These are phyloP conservation scores for Bombus pascuorum DNA, from an alignment of 1,140 invertebrate species.

Conservation along the genomic window DNA sequence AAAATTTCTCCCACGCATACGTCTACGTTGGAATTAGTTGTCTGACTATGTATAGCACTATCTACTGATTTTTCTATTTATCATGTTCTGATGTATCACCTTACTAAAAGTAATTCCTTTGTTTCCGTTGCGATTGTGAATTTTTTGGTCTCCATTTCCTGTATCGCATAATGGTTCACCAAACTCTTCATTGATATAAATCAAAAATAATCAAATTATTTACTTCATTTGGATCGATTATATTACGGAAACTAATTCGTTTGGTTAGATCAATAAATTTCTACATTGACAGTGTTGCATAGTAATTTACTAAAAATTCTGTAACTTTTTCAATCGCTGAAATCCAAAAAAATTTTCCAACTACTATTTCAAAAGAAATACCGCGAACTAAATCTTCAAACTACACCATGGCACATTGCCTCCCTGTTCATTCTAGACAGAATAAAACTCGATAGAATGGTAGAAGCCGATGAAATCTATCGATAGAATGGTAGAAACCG, in stretches of 20 bases:
- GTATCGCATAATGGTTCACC: too few relatives aligned
- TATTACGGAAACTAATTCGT: too few relatives aligned
- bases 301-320: too few relatives aligned
- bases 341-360: neutral
- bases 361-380: neutral
- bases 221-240: too few relatives aligned
- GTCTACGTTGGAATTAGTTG: too few relatives aligned
- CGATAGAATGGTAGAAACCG: neutral
- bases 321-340: too few relatives aligned
- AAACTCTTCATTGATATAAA: too few relatives aligned
- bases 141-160: too few relatives aligned
- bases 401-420: neutral
- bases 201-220: too few relatives aligned
- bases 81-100: neutral
- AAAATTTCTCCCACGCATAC: rapidly evolving
- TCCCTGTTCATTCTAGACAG: neutral
- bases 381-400: neutral
- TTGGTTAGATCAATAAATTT: too few relatives aligned
- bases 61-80: too few relatives aligned
- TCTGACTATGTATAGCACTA: neutral
- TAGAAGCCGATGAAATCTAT: neutral
- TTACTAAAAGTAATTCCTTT: neutral
- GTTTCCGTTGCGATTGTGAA: neutral
- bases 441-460: neutral
- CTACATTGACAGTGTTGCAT: too few relatives aligned